Base-by-base conservation (phyloP, 1,140 invertebrate genomes). In the Chironomus striatipennis region DNA sequence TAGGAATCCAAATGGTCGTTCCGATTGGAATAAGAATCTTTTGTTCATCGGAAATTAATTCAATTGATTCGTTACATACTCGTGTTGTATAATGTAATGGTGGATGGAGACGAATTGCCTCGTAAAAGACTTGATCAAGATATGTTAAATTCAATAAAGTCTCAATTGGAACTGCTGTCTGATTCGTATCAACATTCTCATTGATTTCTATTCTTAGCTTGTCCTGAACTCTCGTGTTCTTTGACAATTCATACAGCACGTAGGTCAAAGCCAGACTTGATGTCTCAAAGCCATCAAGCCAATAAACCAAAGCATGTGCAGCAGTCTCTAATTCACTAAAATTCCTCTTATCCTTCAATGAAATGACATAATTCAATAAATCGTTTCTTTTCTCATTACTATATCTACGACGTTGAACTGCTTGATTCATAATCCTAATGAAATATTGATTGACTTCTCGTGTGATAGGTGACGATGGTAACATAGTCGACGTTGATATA, bases 181-280 rank as follows among this genome's bases (percentile, higher is more conserved):
- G 42, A 20, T 77, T 18, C 12, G 43, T 10, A 2, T 70, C 67
- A 6, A 74, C 73, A 67, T 0, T 75, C 24, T 34, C 74, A 0
- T 77, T 74, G 5, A 91, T 80, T 82, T 92, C 90, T 74, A 85
- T 74, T 42, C 83, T 83, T 10, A 91, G 78, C 79, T 83, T 87
- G 9, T 87, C 81, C 77, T 91, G 90, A 9, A 82, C 82, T 2
- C 83, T 77, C 6, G 83, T 85, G 83, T 91, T 85, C 6, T 78
- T 80, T 5, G 87, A 86, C 7, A 92, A 78, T 78, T 88, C 83
- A 78, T 85, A 85, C 0, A 81, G 43, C 0, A 79, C 75, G 47
- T 83, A 84, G 7, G 81, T 79, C 43, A 88, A 76, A 0, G 83
- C 74, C 4, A 80, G 81, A 15, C 85, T 82, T 0, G 84, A 84